These are phyloP conservation scores for Columba livia DNA, from an alignment of 2,113 vertebrate genomes.

Conservation along the genomic window DNA sequence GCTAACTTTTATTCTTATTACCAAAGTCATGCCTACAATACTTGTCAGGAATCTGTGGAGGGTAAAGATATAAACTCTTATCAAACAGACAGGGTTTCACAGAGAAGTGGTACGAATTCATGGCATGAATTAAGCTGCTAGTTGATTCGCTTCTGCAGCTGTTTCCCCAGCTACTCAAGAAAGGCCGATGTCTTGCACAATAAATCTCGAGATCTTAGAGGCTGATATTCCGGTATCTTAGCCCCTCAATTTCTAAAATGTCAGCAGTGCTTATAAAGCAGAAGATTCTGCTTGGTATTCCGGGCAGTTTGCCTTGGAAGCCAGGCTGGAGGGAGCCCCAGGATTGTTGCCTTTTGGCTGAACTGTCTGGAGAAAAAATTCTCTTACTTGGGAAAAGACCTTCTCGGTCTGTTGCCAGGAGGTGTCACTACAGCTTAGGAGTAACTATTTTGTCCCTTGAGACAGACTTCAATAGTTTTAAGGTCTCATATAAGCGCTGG, in stretches of 20 bases:
- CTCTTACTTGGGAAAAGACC: not conserved
- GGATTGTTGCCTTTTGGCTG: not conserved
- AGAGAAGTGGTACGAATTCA: not conserved
- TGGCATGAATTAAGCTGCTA: conserved; percentile 23
- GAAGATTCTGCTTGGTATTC: not conserved
- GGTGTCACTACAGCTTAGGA: conserved; percentile 75
- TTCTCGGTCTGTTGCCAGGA: conserved; percentile 68
- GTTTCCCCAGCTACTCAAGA: not conserved
- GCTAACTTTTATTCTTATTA: not conserved
- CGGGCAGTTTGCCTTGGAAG: not conserved
- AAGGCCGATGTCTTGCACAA: not conserved
- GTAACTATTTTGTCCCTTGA: not conserved
- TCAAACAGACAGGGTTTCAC: not conserved
- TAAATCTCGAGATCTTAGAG: conserved; percentile 22
- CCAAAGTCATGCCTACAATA: not conserved
- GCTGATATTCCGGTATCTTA: not conserved
- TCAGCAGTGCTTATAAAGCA: not conserved
- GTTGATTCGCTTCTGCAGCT: conserved; percentile 30
- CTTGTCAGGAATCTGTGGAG: not conserved
- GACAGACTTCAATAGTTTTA: not conserved
- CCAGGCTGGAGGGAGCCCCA: not conserved
- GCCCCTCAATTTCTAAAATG: not conserved
- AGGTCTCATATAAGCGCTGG: not conserved
- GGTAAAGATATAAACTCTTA: not conserved
- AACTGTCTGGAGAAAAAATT: not conserved